Evolutionary conservation across 2,888 invertebrate species (phyloP).

Genomic region (Melanargia galathea): DNA sequence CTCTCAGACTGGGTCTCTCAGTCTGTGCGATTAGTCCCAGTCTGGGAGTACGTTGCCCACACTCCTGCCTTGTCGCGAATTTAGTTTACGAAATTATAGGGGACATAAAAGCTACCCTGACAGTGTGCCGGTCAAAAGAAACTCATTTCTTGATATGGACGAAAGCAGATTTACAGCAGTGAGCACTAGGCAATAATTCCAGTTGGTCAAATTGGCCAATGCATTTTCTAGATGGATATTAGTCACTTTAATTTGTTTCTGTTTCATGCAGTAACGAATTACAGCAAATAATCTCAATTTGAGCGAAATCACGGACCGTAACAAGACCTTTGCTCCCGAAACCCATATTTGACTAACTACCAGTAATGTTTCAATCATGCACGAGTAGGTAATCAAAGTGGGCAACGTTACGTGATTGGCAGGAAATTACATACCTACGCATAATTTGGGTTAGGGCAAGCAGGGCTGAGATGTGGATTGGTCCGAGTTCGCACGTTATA

Average conservation of each 20-base stretch:
- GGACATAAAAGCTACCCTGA: too few species aligned
- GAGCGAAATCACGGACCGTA: constrained; percentile 7
- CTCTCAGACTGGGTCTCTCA: too few species aligned
- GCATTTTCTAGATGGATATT: not conserved
- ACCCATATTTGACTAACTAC: constrained; percentile 23
- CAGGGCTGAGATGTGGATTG: constrained; percentile 6
- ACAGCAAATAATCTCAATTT: constrained; percentile 10
- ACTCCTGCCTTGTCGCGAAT: too few species aligned
- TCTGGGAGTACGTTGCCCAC: too few species aligned
- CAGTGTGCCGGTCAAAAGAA: too few species aligned
- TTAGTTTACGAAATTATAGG: too few species aligned
- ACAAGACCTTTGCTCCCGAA: constrained; percentile 23
- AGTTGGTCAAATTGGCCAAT: not conserved
- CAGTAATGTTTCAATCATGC: constrained; percentile 26
- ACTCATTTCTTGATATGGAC: too few species aligned
- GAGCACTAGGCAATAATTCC: not conserved
- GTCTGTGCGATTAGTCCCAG: too few species aligned
- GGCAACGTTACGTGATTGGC: constrained; percentile 34
- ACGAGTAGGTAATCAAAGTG: constrained; percentile 12
- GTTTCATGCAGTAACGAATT: constrained; percentile 11
- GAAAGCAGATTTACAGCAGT: not conserved
- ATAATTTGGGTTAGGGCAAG: constrained; percentile 29
- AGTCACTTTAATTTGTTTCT: not conserved
- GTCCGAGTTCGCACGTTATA: constrained; percentile 4
- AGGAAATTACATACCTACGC: constrained; percentile 35